Evolutionary conservation across 1,140 invertebrate species (phyloP), one percentile per base, ranked within the genome.

Genomic region (Aricia agestis): DNA sequence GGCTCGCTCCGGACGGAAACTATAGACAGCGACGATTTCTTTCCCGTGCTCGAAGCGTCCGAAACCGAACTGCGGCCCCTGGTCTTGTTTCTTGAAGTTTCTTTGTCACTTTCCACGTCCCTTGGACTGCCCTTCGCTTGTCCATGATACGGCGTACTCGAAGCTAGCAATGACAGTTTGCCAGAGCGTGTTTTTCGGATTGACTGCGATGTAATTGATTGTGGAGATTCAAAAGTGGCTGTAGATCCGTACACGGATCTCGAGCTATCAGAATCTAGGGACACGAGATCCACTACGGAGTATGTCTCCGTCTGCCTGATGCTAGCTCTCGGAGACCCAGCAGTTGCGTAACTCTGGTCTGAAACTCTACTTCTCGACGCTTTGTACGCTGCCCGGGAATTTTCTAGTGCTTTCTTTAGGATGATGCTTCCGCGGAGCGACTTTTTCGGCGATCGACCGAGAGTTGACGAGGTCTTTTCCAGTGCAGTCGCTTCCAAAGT

Each of bases 201-300:
- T 6, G 59, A 4, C 1, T 52, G 11, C 4, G 45, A 13, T 15
- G 45, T 52, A 4, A 13, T 13, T 9, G 45, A 52, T 9, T 52
- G 45, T 6, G 45, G 59, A 6, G 59, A 63, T 11, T 63, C 59
- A 6, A 70, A 71, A 0, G 66, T 72, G n/a, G 69, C 67, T 0
- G 75, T 71, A 4, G 84, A 85, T 1, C 63, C 78, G 52, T 90
- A 90, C 10, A 83, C 68, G 0, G 85, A 78, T 0, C 65, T n/a
- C 11, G 81, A 78, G 6, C 75, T 74, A 11, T 77, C 79, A 0
- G 86, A 86, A 63, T 87, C 81, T 0, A 80, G 32, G 0, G 88
- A 88, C 4, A 90, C 82, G 11, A 89, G 72, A 71, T 90, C 87
- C 2, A 90, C 87, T 2, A 89, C 79, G 0, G 88, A 89, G 68